Conservation (phyloP, 2,113 vertebrate species). For the Dromas ardeola region DNA sequence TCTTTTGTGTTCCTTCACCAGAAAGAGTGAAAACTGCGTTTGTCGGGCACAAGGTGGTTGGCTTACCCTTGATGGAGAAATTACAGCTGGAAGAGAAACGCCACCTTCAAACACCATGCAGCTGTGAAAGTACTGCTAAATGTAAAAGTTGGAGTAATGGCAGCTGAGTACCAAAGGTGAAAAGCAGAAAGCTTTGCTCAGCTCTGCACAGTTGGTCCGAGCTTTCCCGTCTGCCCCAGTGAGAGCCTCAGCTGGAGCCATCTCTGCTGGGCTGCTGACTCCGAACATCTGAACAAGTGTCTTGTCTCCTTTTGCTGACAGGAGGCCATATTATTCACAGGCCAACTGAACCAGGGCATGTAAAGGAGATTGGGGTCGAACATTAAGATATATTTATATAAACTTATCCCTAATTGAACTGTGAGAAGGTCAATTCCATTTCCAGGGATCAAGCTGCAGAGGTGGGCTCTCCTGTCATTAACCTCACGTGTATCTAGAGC, state of each 20-base stretch:
- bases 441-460: constrained; percentile 14
- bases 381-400: background rate
- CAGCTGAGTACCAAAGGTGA: background rate
- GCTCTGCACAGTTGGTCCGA: fast-evolving
- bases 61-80: background rate
- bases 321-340: background rate
- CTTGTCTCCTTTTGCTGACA: background rate
- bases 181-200: background rate
- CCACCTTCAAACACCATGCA: background rate
- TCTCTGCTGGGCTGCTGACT: background rate
- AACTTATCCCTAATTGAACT: background rate
- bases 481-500: background rate
- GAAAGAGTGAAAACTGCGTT: background rate
- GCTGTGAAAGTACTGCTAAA: background rate
- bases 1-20: background rate
- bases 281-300: background rate
- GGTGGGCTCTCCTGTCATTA: background rate
- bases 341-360: background rate
- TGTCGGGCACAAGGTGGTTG: background rate
- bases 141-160: background rate
- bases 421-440: constrained; percentile 36
- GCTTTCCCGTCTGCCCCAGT: background rate
- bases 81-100: background rate
- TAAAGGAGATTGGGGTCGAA: background rate
- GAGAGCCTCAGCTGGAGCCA: background rate